Evolutionary conservation across 2,797 vertebrate species (phyloP), one percentile per base, ranked within the genome.

Genomic region (Gymnopithys bicolor): DNA sequence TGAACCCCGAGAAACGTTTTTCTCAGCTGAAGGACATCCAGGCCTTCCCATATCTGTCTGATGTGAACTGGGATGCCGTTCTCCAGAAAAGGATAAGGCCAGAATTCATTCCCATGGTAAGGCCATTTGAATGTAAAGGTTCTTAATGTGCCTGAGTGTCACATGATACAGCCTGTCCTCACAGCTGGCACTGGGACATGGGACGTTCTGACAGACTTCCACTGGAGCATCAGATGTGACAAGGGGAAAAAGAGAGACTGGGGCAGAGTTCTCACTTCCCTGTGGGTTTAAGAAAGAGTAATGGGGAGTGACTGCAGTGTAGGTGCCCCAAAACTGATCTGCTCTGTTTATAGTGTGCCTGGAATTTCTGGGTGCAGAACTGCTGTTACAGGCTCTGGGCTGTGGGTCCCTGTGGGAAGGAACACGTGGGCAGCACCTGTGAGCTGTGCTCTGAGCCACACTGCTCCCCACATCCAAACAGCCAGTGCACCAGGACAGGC

Each of bases 61-160:
- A 99, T 24, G 98, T 99, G 93, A 99, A 99, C 97, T 99, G 99
- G 99, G 98, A 99, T 25, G 98, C 98, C 11, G 99, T 99, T 84
- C 97, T 99, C 59, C 98, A 98, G 97, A 99, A 99, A 96, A 98
- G 98, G 94, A 96, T 99, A 68, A 87, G 97, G 58, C 99, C 99
- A 12, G 98, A 98, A 74, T 99, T 99, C 96, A 98, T 99, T 94
- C 99, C 99, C 88, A 98, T 98, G 19, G 99, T 99, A 97, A 98
- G 98, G 95, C 63, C 19, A 5, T 35, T 52, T 21, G n/a, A 37
- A 19, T 35, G 58, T 32, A 16, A 27, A 27, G 3, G 41, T 10
- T 71, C 63, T 52, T 19, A 0, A 0, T 4, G 58, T n/a, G 62
- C 39, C 49, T 7, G 7, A 16, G n/a, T 0, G 0, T 35, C 24